Conservation (phyloP, 2,797 vertebrate genomes). For the Darevskia nairensis region DNA sequence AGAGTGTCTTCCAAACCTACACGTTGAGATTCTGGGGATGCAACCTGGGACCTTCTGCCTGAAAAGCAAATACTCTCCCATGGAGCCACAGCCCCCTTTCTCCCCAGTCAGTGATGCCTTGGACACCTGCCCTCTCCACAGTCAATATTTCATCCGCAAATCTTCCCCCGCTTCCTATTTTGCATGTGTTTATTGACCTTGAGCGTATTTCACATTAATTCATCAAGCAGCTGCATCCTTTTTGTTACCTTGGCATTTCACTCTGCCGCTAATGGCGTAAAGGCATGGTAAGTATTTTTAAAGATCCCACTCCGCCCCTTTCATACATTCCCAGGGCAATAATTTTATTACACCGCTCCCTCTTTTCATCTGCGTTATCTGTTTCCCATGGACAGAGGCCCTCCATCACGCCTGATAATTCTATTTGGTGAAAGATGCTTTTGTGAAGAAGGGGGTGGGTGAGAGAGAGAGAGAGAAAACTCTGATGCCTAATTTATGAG, state of each 20-base stretch:
- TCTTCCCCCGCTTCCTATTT: background rate
- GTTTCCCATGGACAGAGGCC: constrained; percentile 48
- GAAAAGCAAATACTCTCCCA: background rate
- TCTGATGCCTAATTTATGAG: constrained; percentile 68
- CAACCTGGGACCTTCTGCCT: no score
- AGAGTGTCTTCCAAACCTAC: no score
- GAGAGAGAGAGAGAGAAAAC: no score
- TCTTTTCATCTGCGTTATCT: constrained; percentile 62
- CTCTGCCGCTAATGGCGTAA: constrained; percentile 30
- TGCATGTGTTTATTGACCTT: constrained; percentile 64
- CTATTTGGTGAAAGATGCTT: constrained; percentile 60
- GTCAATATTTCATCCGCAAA: constrained; percentile 44
- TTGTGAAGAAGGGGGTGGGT: constrained; percentile 42
- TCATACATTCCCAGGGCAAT: constrained; percentile 47
- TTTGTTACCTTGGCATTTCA: constrained; percentile 52
- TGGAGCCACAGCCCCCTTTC: constrained; percentile 32
- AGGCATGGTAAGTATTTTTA: constrained; percentile 48
- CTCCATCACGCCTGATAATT: constrained; percentile 62
- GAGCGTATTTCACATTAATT: constrained; percentile 53
- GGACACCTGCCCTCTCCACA: constrained; percentile 44
- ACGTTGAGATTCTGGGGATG: no score
- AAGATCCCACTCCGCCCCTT: constrained; percentile 23
- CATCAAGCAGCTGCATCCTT: constrained; percentile 33
- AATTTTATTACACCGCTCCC: constrained; percentile 45
- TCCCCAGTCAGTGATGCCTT: constrained; percentile 54